Evolutionary conservation across 2,113 vertebrate species (phyloP).

Genomic region (Notothenia rossii): DNA sequence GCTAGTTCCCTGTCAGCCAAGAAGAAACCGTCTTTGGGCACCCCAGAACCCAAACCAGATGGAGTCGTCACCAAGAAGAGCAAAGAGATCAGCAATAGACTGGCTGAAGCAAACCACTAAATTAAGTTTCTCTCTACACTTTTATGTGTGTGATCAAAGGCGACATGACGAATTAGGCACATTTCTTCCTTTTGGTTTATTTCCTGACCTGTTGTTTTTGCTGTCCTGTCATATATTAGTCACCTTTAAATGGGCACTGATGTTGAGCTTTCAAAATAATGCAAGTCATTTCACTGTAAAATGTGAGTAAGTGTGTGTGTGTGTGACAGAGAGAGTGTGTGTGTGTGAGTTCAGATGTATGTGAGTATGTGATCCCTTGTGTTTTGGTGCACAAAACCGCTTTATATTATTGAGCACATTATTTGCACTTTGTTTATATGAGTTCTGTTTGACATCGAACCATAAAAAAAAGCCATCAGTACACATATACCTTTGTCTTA

Average conservation of each 20-base stretch:
- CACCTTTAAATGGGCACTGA: constrained; percentile 52
- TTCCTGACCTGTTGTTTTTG: constrained; percentile 60
- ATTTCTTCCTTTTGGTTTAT: constrained; percentile 82
- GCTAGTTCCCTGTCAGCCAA: constrained; percentile 88
- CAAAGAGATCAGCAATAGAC: constrained; percentile 99
- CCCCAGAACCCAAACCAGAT: constrained; percentile 84
- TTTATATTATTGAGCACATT: constrained; percentile 71
- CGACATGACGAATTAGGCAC: constrained; percentile 86
- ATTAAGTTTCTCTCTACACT: constrained; percentile 75
- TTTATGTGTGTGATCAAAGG: constrained; percentile 73
- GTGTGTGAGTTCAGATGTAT: not conserved
- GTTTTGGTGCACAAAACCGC: constrained; percentile 63
- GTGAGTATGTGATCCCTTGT: constrained; percentile 49
- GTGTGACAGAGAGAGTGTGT: constrained; percentile 5
- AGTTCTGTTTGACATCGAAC: constrained; percentile 52
- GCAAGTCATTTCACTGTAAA: constrained; percentile 61
- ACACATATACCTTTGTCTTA: constrained; percentile 54
- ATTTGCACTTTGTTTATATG: constrained; percentile 75
- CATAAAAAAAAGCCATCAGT: constrained; percentile 59
- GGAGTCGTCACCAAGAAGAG: constrained; percentile 91
- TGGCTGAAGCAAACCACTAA: constrained; percentile 98
- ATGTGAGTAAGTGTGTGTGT: constrained; percentile 27
- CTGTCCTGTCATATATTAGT: constrained; percentile 57
- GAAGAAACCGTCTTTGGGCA: constrained; percentile 88
- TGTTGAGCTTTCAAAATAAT: constrained; percentile 65